phyloP scores from a whole-genome alignment of 2,888 invertebrate genomes.

The Xylocampa areola region DNA sequence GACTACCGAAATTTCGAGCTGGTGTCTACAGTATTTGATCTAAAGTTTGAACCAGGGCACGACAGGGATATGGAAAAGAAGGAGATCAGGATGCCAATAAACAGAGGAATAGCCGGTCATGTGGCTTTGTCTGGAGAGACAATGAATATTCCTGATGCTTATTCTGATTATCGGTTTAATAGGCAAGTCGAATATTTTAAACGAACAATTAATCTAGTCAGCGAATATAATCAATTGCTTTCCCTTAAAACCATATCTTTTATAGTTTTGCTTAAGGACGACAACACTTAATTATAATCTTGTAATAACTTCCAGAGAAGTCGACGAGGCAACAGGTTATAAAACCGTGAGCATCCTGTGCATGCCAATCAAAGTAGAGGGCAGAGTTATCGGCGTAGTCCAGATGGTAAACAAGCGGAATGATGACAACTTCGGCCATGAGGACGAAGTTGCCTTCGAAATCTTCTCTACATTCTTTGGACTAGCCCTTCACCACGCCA shows the following conservation, averaged over 20 bases:
- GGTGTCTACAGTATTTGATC: conserved; percentile 95
- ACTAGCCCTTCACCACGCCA: conserved; percentile 95
- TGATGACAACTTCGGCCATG: conserved; percentile 88
- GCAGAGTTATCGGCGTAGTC: conserved; percentile 94
- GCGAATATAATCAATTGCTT: too few relatives aligned
- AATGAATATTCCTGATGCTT: conserved; percentile 95
- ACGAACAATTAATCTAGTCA: too few relatives aligned
- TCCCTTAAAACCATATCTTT: too few relatives aligned
- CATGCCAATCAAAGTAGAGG: conserved; percentile 96
- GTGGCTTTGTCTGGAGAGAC: conserved; percentile 95
- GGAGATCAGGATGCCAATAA: conserved; percentile 92
- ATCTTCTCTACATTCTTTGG: conserved; percentile 96
- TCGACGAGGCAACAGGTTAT: conserved; percentile 92
- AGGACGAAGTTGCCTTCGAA: conserved; percentile 95
- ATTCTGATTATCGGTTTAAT: conserved; percentile 94
- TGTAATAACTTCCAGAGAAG: conserved; percentile 76
- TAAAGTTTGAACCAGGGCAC: conserved; percentile 76
- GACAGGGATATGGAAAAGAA: conserved; percentile 77
- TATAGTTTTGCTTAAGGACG: too few relatives aligned
- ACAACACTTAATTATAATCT: too few relatives aligned
- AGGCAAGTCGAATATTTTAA: conserved; percentile 67
- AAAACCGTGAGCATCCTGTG: conserved; percentile 94
- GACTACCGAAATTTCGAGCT: conserved; percentile 93
- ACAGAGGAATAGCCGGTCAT: conserved; percentile 95
- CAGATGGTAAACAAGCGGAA: conserved; percentile 95